These are phyloP conservation scores for Alviniconcha strummeri DNA, from an alignment of 2,888 invertebrate species.

Conservation along the genomic window DNA sequence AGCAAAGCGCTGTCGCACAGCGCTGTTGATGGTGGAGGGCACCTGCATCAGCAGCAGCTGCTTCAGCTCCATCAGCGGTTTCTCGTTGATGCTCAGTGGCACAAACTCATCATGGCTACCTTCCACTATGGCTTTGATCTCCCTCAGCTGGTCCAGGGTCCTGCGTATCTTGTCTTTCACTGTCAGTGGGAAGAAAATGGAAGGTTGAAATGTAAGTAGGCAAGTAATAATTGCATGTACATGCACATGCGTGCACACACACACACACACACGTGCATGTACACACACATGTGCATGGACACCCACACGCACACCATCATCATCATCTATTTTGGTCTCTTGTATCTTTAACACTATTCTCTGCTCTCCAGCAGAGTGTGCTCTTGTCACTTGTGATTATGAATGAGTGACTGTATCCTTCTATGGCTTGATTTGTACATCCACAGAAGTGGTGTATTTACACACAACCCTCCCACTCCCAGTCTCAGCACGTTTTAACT, in stretches of 20 bases:
- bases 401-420: too few species aligned
- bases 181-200: too few species aligned
- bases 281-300: too few species aligned
- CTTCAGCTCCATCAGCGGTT: constrained; percentile 49
- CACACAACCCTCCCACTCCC: too few species aligned
- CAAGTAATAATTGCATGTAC: background rate
- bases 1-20: constrained; percentile 46
- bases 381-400: too few species aligned
- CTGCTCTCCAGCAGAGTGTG: too few species aligned
- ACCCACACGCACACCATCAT: too few species aligned
- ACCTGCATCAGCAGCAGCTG: constrained; percentile 62
- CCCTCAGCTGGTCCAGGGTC: constrained; percentile 27
- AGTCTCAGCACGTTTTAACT: too few species aligned
- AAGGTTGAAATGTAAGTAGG: background rate
- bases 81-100: constrained; percentile 45
- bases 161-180: constrained; percentile 24
- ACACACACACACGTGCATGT: background rate
- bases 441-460: too few species aligned
- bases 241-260: background rate
- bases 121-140: constrained; percentile 55
- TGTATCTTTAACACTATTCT: too few species aligned
- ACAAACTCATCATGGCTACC: constrained; percentile 51
- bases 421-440: too few species aligned
- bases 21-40: constrained; percentile 54
- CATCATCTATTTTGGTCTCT: too few species aligned